Base-by-base conservation (phyloP, 2,797 vertebrate species). In the Gallinago stenura region DNA sequence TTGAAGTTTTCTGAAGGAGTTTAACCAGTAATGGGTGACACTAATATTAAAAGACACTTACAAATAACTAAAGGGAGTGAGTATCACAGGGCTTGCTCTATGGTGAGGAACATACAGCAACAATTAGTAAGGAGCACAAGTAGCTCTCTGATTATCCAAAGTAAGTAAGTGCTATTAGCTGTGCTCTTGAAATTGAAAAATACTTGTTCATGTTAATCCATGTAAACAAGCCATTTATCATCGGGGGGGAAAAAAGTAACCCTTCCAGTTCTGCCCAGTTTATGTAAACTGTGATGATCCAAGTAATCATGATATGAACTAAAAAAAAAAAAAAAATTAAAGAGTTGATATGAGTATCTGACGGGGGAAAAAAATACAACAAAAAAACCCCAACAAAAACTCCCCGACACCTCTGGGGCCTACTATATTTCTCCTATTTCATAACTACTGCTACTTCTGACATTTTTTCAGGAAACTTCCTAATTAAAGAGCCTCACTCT, bases 231-330 rank as follows among this genome's bases (percentile, higher is more conserved):
- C 10, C 61, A 64, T 83, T 87, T 95, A 61, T 73, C 72, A 85
- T 18, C 58, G 26, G 30, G 56, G 56, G 77, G 46, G 2, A 4
- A 35, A 85, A 15, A 84, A 46, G 57, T 46, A 92, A 48, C 24
- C 33, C 85, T 69, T 86, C 58, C 83, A 93, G 28, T 75, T 73
- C 83, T 91, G 78, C 90, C 90, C 92, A 43, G 87, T 88, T 96
- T 84, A 83, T 94, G 75, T 37, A 80, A 95, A 81, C n/a, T 85
- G 39, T 83, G 72, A 64, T 94, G 82, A 96, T 65, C 88, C 78
- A 45, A 82, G 66, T 15, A 57, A 39, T 53, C 30, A 80, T 33
- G 58, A 92, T 79, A 70, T 45, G 7, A 58, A 43, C 31, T 66
- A 81, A 30, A 35, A 64, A 66, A 31, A 3, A 62, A 35, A 93